Evolutionary conservation across 2,797 vertebrate species (phyloP).

Genomic region (Propithecus perrieri): DNA sequence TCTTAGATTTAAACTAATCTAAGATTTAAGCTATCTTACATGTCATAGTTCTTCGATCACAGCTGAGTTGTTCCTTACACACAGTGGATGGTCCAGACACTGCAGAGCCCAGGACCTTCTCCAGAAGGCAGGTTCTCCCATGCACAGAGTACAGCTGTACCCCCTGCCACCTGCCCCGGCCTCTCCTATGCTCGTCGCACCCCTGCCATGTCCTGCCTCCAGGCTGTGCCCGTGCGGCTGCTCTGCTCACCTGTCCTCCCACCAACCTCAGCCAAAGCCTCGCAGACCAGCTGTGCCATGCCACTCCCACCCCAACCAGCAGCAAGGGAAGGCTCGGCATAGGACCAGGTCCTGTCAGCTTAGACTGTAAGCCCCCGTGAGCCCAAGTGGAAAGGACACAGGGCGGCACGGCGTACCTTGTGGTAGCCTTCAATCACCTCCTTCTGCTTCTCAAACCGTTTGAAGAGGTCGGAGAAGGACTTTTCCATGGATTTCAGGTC

Average conservation of each 20-base stretch:
- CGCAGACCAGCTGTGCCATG: neutral
- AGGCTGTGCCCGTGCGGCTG: neutral
- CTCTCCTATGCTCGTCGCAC: neutral
- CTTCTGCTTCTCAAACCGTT: slow-evolving; percentile 95
- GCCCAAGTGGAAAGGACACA: neutral
- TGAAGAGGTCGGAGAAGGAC: slow-evolving; percentile 94
- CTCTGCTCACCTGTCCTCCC: neutral
- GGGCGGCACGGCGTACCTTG: slow-evolving; percentile 85
- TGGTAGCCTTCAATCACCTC: slow-evolving; percentile 92
- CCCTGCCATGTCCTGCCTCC: neutral
- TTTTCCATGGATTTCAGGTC: slow-evolving; percentile 92
- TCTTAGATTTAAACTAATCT: too few species aligned
- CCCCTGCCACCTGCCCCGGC: neutral
- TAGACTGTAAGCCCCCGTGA: neutral
- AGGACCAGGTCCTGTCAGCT: neutral
- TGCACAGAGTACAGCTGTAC: neutral
- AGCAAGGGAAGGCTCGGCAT: neutral
- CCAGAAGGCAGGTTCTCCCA: neutral
- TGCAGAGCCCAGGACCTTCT: neutral
- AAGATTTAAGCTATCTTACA: too few species aligned
- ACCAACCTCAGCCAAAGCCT: neutral
- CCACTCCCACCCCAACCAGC: neutral
- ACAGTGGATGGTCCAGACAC: neutral
- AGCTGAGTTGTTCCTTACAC: neutral
- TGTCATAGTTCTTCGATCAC: neutral